These are phyloP conservation scores for Bombus cullumanus DNA, from an alignment of 1,140 invertebrate genomes.

Conservation along the genomic window DNA sequence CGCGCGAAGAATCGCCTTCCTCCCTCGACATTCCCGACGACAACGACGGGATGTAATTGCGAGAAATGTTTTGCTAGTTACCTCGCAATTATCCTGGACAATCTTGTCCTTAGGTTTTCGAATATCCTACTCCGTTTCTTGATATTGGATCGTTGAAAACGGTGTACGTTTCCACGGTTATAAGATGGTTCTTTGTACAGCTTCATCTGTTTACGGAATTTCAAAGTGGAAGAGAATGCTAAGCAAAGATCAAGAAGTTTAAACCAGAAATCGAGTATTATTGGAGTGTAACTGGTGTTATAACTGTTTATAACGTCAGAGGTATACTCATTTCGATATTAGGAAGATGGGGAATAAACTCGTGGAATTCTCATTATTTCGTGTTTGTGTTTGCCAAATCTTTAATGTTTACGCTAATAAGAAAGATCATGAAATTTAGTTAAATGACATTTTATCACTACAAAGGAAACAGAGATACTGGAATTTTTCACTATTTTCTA, in stretches of 20 bases:
- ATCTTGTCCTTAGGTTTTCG: conserved; percentile 1
- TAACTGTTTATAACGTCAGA: neutral
- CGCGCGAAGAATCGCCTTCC: neutral
- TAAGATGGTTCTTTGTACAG: neutral
- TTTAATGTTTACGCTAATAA: neutral
- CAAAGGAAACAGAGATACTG: neutral
- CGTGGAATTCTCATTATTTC: neutral
- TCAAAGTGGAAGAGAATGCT: neutral
- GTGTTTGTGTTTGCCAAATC: neutral
- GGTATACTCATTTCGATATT: neutral
- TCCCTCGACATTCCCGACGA: neutral
- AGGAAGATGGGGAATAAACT: neutral
- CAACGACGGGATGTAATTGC: neutral
- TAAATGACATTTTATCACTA: neutral
- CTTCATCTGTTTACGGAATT: neutral
- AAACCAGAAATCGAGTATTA: neutral
- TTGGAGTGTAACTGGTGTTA: neutral
- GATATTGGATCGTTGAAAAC: conserved; percentile 6
- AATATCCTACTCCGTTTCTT: neutral
- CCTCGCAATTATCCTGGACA: conserved; percentile 8
- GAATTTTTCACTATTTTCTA: neutral
- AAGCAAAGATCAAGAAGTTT: conserved; percentile 13
- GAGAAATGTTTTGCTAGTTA: conserved; percentile 28
- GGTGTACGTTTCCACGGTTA: neutral
- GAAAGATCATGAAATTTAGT: neutral